phyloP scores from a whole-genome alignment of 2,113 vertebrate genomes.

The Cebidichthys violaceus region DNA sequence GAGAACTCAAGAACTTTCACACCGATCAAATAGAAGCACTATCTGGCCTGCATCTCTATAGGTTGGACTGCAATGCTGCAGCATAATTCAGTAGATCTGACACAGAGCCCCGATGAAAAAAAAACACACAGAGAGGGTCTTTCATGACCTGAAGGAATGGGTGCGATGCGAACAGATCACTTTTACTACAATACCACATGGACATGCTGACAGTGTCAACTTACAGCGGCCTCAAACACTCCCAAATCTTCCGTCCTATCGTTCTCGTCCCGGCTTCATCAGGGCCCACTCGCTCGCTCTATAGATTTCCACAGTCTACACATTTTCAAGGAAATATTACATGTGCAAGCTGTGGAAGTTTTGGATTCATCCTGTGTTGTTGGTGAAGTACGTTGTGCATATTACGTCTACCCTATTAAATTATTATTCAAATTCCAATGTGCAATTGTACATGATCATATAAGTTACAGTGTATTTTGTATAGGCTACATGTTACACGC shows the following conservation, averaged over 20 bases:
- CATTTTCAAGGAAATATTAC: neutral
- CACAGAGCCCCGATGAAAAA: neutral
- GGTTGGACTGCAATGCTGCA: too few species aligned
- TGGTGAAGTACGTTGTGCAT: slow-evolving; percentile 1
- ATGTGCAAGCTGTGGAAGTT: neutral
- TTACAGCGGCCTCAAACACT: neutral
- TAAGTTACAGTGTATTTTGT: neutral
- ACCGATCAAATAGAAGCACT: neutral
- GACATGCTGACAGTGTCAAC: neutral
- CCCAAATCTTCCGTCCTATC: too few species aligned
- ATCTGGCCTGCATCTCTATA: neutral
- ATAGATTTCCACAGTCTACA: neutral
- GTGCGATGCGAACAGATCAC: neutral
- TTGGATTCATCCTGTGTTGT: neutral
- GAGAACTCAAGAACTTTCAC: neutral
- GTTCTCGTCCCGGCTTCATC: neutral
- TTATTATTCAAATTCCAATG: neutral
- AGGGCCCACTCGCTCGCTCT: neutral
- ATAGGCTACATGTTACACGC: neutral
- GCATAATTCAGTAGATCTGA: too few species aligned
- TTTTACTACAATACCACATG: neutral
- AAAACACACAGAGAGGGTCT: neutral
- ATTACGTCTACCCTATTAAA: neutral
- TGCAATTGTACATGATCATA: neutral
- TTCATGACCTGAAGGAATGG: neutral